These are phyloP conservation scores for Mellilla xanthometata DNA, from an alignment of 2,888 invertebrate genomes.

Conservation along the genomic window DNA sequence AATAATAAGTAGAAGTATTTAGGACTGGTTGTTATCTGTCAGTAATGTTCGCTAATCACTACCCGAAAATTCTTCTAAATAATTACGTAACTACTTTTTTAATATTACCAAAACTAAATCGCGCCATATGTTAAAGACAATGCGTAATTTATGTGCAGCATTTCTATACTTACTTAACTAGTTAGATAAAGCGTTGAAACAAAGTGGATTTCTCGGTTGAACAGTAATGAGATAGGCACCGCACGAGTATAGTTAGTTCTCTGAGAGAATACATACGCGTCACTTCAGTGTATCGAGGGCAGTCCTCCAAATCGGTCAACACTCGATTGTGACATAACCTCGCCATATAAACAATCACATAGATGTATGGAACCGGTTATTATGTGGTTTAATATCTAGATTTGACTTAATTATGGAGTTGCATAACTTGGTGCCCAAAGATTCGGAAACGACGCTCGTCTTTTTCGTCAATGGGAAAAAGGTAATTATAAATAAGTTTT, in stretches of 20 bases:
- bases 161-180: too few species aligned
- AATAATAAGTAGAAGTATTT: too few species aligned
- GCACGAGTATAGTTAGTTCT: too few species aligned
- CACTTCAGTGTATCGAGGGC: conserved; percentile 33
- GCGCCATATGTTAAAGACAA: too few species aligned
- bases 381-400: background rate
- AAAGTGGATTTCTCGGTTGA: background rate
- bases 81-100: too few species aligned
- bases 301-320: conserved; percentile 28
- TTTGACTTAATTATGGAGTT: conserved; percentile 35
- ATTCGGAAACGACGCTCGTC: conserved; percentile 59
- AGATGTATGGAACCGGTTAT: conserved; percentile 21
- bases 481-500: conserved; percentile 68
- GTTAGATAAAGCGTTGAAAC: too few species aligned
- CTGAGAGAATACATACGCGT: background rate
- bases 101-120: too few species aligned
- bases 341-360: conserved; percentile 1
- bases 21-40: too few species aligned
- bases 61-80: too few species aligned
- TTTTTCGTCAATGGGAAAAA: conserved; percentile 86
- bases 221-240: background rate
- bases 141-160: too few species aligned
- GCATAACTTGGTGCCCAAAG: conserved; percentile 43
- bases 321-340: background rate
- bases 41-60: too few species aligned